Percentiles rank a stretch among this genome's conserved stretches.
These are phyloP conservation scores for Synanceia verrucosa DNA, from an alignment of 2,797 vertebrate species.

Conservation along the genomic window DNA sequence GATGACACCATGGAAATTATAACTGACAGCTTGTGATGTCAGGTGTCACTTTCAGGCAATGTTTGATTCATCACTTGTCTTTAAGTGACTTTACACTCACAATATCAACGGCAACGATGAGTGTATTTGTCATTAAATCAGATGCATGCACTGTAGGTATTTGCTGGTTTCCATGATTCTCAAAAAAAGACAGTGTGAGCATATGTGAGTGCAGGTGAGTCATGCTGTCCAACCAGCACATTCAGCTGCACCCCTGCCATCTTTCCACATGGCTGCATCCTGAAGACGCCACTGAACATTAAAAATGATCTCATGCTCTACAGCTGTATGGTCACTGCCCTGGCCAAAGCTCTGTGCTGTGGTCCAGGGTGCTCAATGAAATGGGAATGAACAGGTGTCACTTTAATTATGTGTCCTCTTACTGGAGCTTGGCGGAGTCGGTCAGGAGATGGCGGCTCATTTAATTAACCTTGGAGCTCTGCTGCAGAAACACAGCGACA, in stretches of 20 bases:
- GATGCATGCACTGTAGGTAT: background rate
- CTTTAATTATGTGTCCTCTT: slow-evolving; percentile 75
- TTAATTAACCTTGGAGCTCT: slow-evolving; percentile 77
- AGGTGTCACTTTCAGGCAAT: background rate
- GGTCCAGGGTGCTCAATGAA: slow-evolving; percentile 35
- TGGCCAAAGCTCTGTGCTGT: slow-evolving; percentile 35
- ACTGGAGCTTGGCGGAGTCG: slow-evolving; percentile 34
- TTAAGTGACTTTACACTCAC: background rate
- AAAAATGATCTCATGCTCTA: slow-evolving; percentile 53
- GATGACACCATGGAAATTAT: slow-evolving; percentile 13
- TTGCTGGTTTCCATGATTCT: background rate
- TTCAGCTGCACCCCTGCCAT: slow-evolving; percentile 26
- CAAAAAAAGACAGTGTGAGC: slow-evolving; percentile 1
- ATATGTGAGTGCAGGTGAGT: slow-evolving; percentile 26
- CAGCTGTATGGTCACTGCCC: slow-evolving; percentile 50
- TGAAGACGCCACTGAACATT: slow-evolving; percentile 57
- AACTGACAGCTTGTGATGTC: slow-evolving; percentile 23
- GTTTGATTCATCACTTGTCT: background rate
- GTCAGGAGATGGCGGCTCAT: slow-evolving; percentile 53
- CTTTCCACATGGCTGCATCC: slow-evolving; percentile 39
- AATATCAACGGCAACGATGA: background rate
- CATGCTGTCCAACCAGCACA: slow-evolving; percentile 16
- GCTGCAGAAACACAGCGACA: slow-evolving; percentile 61
- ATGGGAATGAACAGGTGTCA: slow-evolving; percentile 78
- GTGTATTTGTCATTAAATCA: background rate